Evolutionary conservation across 1,140 invertebrate genomes (phyloP).

Genomic region (Drosophila novamexicana): DNA sequence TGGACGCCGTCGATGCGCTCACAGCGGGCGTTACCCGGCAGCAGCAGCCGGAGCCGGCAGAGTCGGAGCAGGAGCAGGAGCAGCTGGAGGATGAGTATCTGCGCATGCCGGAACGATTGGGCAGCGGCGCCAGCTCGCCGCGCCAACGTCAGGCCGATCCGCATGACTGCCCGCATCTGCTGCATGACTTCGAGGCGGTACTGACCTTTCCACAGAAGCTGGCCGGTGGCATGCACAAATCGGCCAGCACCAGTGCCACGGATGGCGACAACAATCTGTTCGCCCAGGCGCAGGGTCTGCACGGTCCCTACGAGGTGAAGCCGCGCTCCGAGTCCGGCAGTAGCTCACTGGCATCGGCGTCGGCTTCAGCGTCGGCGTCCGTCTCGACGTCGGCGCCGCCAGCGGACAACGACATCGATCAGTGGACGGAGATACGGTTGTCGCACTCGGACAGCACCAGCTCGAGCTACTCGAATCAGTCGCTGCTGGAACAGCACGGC

Average conservation of each 20-base stretch:
- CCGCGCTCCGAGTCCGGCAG: slow-evolving; percentile 58
- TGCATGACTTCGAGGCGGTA: slow-evolving; percentile 77
- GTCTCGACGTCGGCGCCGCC: slow-evolving; percentile 39
- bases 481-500: slow-evolving; percentile 64
- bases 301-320: slow-evolving; percentile 77
- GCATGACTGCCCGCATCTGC: slow-evolving; percentile 82
- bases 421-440: slow-evolving; percentile 83
- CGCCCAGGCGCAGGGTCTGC: slow-evolving; percentile 63
- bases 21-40: slow-evolving; percentile 25
- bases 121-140: slow-evolving; percentile 66
- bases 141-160: slow-evolving; percentile 71
- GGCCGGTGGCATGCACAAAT: slow-evolving; percentile 75
- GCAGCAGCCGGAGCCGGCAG: slow-evolving; percentile 3
- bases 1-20: slow-evolving; percentile 53
- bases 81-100: slow-evolving; percentile 83
- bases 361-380: slow-evolving; percentile 41
- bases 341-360: slow-evolving; percentile 47
- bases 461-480: slow-evolving; percentile 83
- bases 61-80: slow-evolving; percentile 19
- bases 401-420: slow-evolving; percentile 82
- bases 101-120: slow-evolving; percentile 83
- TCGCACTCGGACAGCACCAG: slow-evolving; percentile 84
- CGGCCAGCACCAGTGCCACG: slow-evolving; percentile 75
- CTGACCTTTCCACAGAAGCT: slow-evolving; percentile 74
- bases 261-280: slow-evolving; percentile 67